Conservation (phyloP, 2,113 vertebrate genomes). For the Cinclus cinclus region DNA sequence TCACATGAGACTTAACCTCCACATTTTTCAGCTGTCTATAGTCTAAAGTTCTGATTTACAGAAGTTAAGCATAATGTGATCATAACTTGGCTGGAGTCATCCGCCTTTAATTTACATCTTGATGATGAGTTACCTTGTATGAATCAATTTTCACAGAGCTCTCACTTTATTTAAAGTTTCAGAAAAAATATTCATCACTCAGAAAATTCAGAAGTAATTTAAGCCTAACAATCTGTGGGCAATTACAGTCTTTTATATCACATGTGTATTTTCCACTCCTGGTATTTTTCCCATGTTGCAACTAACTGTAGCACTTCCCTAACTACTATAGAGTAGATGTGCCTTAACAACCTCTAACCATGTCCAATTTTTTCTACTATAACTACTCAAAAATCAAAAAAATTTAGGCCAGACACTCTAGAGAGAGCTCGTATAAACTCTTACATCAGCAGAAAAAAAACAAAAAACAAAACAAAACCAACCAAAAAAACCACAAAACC, state of each 20-base stretch:
- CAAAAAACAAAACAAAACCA: too few relatives aligned
- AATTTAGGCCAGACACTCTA: background rate
- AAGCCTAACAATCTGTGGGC: background rate
- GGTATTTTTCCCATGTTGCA: background rate
- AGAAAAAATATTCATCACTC: background rate
- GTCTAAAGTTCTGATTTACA: background rate
- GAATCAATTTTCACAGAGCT: background rate
- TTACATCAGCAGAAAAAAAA: background rate
- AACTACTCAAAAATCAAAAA: background rate
- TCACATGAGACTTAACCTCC: background rate
- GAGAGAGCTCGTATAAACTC: background rate
- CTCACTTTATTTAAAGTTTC: background rate
- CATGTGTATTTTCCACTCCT: background rate
- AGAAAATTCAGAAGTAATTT: background rate
- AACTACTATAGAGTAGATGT: background rate
- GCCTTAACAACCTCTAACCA: background rate
- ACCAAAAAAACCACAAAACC: too few relatives aligned
- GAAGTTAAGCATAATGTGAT: background rate
- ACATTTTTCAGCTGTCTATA: background rate
- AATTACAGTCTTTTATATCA: fast-evolving
- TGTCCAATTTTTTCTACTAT: background rate
- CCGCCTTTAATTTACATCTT: background rate
- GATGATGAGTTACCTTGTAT: background rate
- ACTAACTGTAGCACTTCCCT: background rate
- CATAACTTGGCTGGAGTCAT: background rate